Conservation (phyloP, 2,113 vertebrate species). For the Electrona antarctica region DNA sequence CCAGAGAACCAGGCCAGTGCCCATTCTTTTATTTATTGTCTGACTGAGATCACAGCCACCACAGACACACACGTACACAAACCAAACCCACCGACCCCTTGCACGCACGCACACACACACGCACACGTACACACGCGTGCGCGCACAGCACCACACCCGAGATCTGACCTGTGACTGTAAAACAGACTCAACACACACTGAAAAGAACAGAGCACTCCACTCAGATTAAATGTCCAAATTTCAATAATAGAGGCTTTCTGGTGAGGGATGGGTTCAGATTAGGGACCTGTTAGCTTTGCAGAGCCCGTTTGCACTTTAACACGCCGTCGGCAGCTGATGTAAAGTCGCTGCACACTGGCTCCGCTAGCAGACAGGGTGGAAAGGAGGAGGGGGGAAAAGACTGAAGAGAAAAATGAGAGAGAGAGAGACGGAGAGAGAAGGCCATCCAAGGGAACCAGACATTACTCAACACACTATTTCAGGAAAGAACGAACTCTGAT, state of each 20-base stretch:
- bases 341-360: conserved; percentile 19
- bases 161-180: background rate
- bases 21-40: conserved; percentile 41
- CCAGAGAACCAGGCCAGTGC: background rate
- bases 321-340: conserved; percentile 37
- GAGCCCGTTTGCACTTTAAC: conserved; percentile 35
- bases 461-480: conserved; percentile 75
- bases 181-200: no score
- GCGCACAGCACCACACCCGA: background rate
- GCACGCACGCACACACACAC: background rate
- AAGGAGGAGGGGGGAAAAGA: conserved; percentile 12
- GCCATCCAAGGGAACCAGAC: conserved; percentile 70
- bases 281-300: background rate
- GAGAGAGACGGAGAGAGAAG: conserved; percentile 26
- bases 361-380: conserved; percentile 20
- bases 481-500: conserved; percentile 54
- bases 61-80: background rate
- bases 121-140: background rate
- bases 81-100: background rate
- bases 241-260: conserved; percentile 11
- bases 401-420: background rate
- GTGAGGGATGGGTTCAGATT: background rate
- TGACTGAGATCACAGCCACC: conserved; percentile 22
- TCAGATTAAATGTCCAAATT: conserved; percentile 11
- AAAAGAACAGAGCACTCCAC: conserved; percentile 2